A percentile compares a stretch with the other conserved stretches of the same genome.
Conservation (phyloP, 2,113 vertebrate genomes). For the Perca schrenkii region DNA sequence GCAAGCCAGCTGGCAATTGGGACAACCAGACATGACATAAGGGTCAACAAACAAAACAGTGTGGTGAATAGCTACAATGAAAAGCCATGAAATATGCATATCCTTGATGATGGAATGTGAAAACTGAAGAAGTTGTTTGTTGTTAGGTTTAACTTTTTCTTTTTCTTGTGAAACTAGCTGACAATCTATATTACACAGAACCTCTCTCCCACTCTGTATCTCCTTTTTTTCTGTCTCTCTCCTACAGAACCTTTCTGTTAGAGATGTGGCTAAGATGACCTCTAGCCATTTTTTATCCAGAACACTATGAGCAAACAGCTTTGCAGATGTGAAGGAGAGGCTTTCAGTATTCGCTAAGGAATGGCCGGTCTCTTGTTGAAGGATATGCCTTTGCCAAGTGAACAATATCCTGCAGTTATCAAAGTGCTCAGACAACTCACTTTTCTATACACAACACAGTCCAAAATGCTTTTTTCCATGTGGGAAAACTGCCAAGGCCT, state of each 20-base stretch:
- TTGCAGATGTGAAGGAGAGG: conserved; percentile 52
- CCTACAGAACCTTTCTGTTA: conserved; percentile 26
- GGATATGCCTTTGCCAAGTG: conserved; percentile 64
- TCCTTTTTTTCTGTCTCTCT: conserved; percentile 24
- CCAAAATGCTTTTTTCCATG: conserved; percentile 21
- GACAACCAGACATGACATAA: conserved; percentile 8
- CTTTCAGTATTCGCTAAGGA: conserved; percentile 48
- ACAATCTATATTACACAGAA: conserved; percentile 33
- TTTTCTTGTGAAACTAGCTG: conserved; percentile 4
- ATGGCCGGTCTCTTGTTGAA: conserved; percentile 61
- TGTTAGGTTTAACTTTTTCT: conserved; percentile 8
- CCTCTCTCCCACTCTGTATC: conserved; percentile 14
- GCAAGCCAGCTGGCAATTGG: conserved; percentile 47
- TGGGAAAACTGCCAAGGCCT: conserved; percentile 71
- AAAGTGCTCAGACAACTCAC: conserved; percentile 59
- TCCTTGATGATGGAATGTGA: conserved; percentile 29
- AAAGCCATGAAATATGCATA: conserved; percentile 22
- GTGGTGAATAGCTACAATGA: background rate
- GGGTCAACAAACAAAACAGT: conserved; percentile 25
- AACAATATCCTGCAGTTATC: conserved; percentile 62
- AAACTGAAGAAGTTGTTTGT: conserved; percentile 14
- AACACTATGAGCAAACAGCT: conserved; percentile 44
- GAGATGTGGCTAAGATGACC: conserved; percentile 61
- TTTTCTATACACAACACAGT: conserved; percentile 18
- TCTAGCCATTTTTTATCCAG: conserved; percentile 42